Base-by-base conservation (phyloP, 2,113 vertebrate genomes). In the Platysternon megacephalum region DNA sequence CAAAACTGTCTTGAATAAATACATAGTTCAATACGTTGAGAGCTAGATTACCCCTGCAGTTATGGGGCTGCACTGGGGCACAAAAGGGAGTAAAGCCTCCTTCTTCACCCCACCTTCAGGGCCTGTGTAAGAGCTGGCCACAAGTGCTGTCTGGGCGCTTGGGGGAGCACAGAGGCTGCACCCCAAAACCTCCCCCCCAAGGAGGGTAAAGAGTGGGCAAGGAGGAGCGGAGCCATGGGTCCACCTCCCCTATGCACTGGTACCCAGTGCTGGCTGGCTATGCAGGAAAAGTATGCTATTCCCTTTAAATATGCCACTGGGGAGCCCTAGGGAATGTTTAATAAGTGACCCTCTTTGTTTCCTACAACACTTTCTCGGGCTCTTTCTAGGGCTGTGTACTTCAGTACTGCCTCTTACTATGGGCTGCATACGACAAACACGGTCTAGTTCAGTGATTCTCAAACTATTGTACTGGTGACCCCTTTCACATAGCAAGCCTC, bases 51-150 rank as follows among this genome's bases (percentile, higher is more conserved):
- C 3, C 2, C 9, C 5, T 46, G 2, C 81, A 82, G 11, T 89
- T 93, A 32, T 0, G 0, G 72, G 48, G 49, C 79, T 90, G 22
- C 55, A 11, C 32, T 72, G 61, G 13, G 32, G 53, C 51, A 76
- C 14, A 6, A 46, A 19, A 78, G 51, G 16, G 7, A 13, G 86
- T 83, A 12, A 10, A 35, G 6, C 55, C 29, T 94, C 13, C 61
- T 83, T 78, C 44, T 86, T 85, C 56, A 9, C 21, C 78, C 49
- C 39, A 49, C 12, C 53, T 83, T 83, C 12, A 13, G 29, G 61
- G 13, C 80, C 22, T 82, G 46, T 86, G 42, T 87, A 87, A 87
- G 21, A 74, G n/a, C 46, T 81, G 5, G 58, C 12, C 4, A 46
- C 19, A 84, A 65, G 24, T 76, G 19, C 6, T 58, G 2, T 79